Percentiles rank a stretch among this genome's conserved stretches.
These are phyloP conservation scores for Chamaea fasciata DNA, from an alignment of 2,113 vertebrate genomes.

Conservation along the genomic window DNA sequence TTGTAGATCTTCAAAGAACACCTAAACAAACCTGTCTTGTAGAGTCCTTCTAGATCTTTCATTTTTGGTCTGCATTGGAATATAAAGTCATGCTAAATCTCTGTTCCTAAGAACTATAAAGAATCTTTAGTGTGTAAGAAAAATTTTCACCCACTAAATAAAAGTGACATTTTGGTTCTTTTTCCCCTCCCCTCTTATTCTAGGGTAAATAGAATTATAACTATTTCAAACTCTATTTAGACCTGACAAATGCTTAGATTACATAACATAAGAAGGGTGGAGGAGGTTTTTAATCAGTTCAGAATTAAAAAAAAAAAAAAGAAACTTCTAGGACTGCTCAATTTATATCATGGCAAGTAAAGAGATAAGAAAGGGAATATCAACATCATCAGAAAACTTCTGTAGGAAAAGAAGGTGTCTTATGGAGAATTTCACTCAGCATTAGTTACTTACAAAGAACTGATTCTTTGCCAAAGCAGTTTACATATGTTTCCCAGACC, in stretches of 20 bases:
- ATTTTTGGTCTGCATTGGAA: background rate
- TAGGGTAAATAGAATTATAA: background rate
- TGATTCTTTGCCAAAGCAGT: background rate
- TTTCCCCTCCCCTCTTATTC: background rate
- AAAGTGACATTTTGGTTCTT: background rate
- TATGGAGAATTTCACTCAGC: background rate
- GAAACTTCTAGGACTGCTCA: background rate
- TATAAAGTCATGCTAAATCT: background rate
- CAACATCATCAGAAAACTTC: background rate
- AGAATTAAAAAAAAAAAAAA: background rate
- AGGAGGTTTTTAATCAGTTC: background rate
- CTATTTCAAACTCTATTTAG: background rate
- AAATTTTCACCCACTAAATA: background rate
- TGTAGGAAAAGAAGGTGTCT: background rate
- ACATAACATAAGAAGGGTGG: background rate
- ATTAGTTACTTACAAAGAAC: background rate
- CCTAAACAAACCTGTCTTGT: background rate
- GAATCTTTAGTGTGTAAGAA: background rate
- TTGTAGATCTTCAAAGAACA: background rate
- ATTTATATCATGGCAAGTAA: background rate
- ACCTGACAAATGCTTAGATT: background rate
- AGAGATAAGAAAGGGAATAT: background rate
- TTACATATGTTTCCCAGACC: slow-evolving; percentile 18
- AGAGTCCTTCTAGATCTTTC: background rate
- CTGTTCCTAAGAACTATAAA: background rate